Evolutionary conservation across 2,888 invertebrate species (phyloP), one percentile per base, ranked within the genome.

Genomic region (Drosophila histrio): DNA sequence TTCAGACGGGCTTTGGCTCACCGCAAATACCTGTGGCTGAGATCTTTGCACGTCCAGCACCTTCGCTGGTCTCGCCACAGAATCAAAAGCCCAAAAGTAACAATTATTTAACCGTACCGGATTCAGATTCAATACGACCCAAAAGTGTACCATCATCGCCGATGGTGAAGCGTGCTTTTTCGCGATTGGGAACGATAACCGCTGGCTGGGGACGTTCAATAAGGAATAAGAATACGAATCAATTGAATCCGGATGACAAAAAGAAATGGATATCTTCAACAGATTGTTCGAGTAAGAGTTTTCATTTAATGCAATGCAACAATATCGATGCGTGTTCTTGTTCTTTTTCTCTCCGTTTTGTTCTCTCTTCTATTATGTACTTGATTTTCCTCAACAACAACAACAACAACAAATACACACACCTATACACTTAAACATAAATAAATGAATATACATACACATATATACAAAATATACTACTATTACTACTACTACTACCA

Each of bases 91-190:
- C 96, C 53, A 97, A 97, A 90, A 97, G 96, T 89, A 98, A 98
- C 92, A 98, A 98, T 92, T 97, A 97, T 92, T 93, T 98, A 49
- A 97, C 97, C 93, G 97, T 96, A 77, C 97, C 97, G 21, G 97
- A 97, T 89, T 96, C 97, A 77, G 97, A 97, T 91, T 95, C 96
- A 46, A 96, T 97, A 1, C 87, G 92, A 44, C 97, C 97, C 77
- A 97, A 97, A 93, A 97, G 97, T 91, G 97, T 97, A 64, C 97
- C 97, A 24, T 97, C 97, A 82, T 97, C 97, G 39, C 97, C 97
- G 26, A 97, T 97, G 97, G 97, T 97, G 73, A 97, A 97, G 91
- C 93, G 97, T 22, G 97, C 97, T 1, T 97, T 97, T 91, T 97
- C 97, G n/a, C 94, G 97, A 15, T 92, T 97, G 62, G 97, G 97